phyloP scores from a whole-genome alignment of 2,888 invertebrate species.

The Acronicta leporina region DNA sequence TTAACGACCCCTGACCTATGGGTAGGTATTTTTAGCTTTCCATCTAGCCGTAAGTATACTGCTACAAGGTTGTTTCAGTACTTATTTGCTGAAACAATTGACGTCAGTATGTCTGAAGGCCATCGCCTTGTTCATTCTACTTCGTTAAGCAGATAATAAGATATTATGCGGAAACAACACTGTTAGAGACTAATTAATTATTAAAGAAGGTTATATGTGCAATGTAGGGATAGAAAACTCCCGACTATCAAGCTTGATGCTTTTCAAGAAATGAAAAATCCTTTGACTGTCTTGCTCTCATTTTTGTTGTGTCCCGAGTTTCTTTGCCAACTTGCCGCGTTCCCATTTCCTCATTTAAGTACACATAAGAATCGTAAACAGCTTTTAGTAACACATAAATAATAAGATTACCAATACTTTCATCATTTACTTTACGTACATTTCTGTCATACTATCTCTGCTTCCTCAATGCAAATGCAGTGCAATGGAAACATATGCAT shows the following conservation, averaged over 20 bases:
- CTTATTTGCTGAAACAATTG: conserved; percentile 86
- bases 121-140: conserved; percentile 72
- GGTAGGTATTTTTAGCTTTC: conserved; percentile 82
- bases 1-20: conserved; percentile 81
- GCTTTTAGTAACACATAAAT: background rate
- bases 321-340: background rate
- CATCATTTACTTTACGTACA: too few relatives aligned
- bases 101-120: conserved; percentile 82
- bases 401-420: too few relatives aligned
- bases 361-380: background rate
- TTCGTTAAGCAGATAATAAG: conserved; percentile 75
- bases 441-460: too few relatives aligned
- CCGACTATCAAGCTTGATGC: conserved; percentile 48
- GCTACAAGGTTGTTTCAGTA: conserved; percentile 76
- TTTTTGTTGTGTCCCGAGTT: conserved; percentile 5
- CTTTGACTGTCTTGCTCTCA: conserved; percentile 24
- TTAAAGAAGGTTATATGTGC: conserved; percentile 36
- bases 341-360: background rate
- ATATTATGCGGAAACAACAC: conserved; percentile 59
- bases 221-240: conserved; percentile 45
- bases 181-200: conserved; percentile 49
- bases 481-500: too few relatives aligned
- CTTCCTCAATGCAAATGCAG: too few relatives aligned
- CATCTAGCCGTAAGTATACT: conserved; percentile 67
- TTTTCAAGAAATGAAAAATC: conserved; percentile 59